Evolutionary conservation across 2,797 vertebrate genomes (phyloP).

Genomic region (Odontamblyopus lacepedii): DNA sequence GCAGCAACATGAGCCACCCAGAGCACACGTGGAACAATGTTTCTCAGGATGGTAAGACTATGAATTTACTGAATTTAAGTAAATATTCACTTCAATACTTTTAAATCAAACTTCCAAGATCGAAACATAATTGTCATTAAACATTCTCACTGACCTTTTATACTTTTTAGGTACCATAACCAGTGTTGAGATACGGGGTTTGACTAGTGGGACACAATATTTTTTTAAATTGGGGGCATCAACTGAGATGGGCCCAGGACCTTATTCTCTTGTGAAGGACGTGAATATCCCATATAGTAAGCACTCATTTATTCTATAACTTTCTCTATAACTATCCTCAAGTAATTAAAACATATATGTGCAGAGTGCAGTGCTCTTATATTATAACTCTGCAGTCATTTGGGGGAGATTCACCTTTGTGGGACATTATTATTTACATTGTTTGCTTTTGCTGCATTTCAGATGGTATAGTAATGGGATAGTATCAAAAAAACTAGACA

Average conservation of each 20-base stretch:
- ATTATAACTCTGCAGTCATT: neutral
- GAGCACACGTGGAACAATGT: slow-evolving; percentile 90
- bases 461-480: slow-evolving; percentile 24
- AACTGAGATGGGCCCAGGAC: slow-evolving; percentile 89
- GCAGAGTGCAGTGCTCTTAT: neutral
- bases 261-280: slow-evolving; percentile 87
- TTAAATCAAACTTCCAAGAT: neutral
- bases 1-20: slow-evolving; percentile 83
- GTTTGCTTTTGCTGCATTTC: slow-evolving; percentile 54
- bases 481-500: slow-evolving; percentile 37
- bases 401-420: slow-evolving; percentile 17
- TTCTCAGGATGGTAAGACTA: slow-evolving; percentile 84
- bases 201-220: slow-evolving; percentile 88
- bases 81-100: neutral
- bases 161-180: slow-evolving; percentile 82
- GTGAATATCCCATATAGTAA: slow-evolving; percentile 84
- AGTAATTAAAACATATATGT: neutral
- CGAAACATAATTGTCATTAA: neutral
- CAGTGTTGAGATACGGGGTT: slow-evolving; percentile 86
- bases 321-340: neutral
- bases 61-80: neutral
- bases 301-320: slow-evolving; percentile 14
- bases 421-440: slow-evolving; percentile 28
- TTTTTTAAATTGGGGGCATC: slow-evolving; percentile 95
- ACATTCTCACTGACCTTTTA: neutral